Base-by-base conservation (phyloP, 2,797 vertebrate species). In the Heterohyrax brucei region DNA sequence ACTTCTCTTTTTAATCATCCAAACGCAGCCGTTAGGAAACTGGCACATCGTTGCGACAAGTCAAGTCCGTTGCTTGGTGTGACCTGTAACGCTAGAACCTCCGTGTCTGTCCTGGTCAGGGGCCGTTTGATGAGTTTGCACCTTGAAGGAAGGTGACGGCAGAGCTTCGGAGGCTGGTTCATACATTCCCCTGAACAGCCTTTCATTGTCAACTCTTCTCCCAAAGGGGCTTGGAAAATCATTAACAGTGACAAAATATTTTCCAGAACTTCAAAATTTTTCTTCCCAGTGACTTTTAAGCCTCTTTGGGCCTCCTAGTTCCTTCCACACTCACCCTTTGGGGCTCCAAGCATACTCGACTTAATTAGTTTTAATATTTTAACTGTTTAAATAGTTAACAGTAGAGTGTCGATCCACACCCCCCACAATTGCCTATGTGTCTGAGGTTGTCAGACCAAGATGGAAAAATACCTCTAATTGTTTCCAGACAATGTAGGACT, bases 301-400 rank as follows among this genome's bases (percentile, higher is more conserved):
- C 50, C 78, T 88, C 64, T 83, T 93, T 70, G 39, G 97, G 97
- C 79, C 95, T 93, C 93, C 96, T 89, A 68, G 87, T 93, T 93
- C 68, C 28, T 88, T 92, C 88, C 77, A 1, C 26, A 78, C 76
- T 76, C 96, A 0, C 0, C 53, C 79, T 88, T 64, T 76, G n/a
- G 96, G 95, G 94, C 94, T 95, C 93, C 89, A 70, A 92, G 61
- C 95, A 82, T 77, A 86, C 79, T 75, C 76, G 90, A 83, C 87
- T 96, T 97, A 97, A 98, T 98, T 98, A 96, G 77, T 94, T 98
- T 97, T 98, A 98, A 98, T 98, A 89, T 76, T 97, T 97, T 98
- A 97, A 97, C 97, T 89, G 53, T 98, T 98, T 97, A 98, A 98
- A 97, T 97, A 97, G 98, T 98, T 98, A 98, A 97, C 96, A 96